phyloP scores from a whole-genome alignment of 2,888 invertebrate species.

The Cyclophora albipunctata region DNA sequence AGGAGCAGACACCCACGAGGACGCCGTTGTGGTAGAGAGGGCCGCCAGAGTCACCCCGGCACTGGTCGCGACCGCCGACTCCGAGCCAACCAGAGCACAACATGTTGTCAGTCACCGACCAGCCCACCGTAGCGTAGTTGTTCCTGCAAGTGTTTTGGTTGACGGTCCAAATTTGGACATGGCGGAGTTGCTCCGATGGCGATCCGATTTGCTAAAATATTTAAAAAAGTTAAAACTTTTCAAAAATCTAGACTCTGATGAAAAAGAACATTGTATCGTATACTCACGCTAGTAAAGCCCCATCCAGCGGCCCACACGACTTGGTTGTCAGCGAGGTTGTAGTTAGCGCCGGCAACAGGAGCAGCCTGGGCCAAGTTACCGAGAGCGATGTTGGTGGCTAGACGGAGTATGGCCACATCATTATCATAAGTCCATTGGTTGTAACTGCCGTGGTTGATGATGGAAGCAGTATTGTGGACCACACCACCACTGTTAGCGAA shows the following conservation, averaged over 20 bases:
- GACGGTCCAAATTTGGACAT: conserved; percentile 31
- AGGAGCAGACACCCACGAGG: conserved; percentile 40
- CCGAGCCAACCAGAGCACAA: conserved; percentile 46
- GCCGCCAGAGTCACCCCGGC: conserved; percentile 50
- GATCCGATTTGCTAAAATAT: conserved; percentile 6
- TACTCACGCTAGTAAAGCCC: conserved; percentile 42
- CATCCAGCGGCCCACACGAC: conserved; percentile 53
- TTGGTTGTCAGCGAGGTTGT: conserved; percentile 34
- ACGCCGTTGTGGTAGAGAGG: conserved; percentile 43
- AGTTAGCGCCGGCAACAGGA: conserved; percentile 32
- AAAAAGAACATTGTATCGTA: not conserved
- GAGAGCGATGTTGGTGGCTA: conserved; percentile 23
- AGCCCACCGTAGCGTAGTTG: conserved; percentile 16
- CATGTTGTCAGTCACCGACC: conserved; percentile 24
- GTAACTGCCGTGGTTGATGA: conserved; percentile 40
- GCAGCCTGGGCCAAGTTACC: conserved; percentile 23
- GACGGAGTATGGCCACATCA: conserved; percentile 45
- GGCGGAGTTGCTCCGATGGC: conserved; percentile 23
- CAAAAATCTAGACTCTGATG: too few relatives aligned
- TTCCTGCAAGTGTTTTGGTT: conserved; percentile 25
- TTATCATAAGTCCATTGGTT: conserved; percentile 23
- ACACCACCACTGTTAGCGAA: conserved; percentile 33
- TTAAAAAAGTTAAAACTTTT: not conserved
- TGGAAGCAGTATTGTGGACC: conserved; percentile 17
- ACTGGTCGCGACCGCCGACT: conserved; percentile 51